Percentiles rank a stretch among this genome's conserved stretches.
Evolutionary conservation across 2,113 vertebrate species (phyloP).

Genomic region (Trogon melanurus): DNA sequence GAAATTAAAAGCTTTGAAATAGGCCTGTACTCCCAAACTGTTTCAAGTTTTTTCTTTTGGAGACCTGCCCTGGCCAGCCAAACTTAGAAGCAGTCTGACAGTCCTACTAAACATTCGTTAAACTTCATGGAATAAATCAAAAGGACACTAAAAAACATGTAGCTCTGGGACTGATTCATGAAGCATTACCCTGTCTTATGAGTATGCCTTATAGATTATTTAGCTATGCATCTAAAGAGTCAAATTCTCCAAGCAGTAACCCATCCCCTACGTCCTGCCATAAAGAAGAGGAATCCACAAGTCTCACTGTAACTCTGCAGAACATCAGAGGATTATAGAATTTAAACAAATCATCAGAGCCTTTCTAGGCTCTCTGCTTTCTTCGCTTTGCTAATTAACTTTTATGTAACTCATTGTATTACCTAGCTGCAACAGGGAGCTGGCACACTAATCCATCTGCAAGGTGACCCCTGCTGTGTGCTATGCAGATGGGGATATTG

Average conservation of each 20-base stretch:
- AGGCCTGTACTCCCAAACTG: neutral
- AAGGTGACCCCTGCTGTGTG: slow-evolving; percentile 60
- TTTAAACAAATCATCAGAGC: slow-evolving; percentile 46
- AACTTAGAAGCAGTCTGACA: neutral
- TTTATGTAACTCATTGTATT: slow-evolving; percentile 35
- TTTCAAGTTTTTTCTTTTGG: neutral
- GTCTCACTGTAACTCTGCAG: neutral
- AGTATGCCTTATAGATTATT: neutral
- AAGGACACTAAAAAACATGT: neutral
- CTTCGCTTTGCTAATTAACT: slow-evolving; percentile 67
- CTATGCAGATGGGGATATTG: slow-evolving; percentile 52
- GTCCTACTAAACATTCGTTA: neutral
- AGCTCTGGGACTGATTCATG: neutral
- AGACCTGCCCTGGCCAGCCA: neutral
- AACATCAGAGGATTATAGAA: slow-evolving; percentile 32
- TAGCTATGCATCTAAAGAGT: neutral
- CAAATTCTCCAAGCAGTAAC: neutral
- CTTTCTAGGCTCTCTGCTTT: slow-evolving; percentile 25
- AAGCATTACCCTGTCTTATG: neutral
- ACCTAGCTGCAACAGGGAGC: slow-evolving; percentile 35
- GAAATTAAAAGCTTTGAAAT: neutral
- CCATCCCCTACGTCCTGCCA: neutral
- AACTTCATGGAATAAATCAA: neutral
- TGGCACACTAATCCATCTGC: slow-evolving; percentile 56
- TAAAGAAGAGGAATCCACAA: neutral